phyloP scores from a whole-genome alignment of 2,888 invertebrate species.

The Taphrorychus bicolor region DNA sequence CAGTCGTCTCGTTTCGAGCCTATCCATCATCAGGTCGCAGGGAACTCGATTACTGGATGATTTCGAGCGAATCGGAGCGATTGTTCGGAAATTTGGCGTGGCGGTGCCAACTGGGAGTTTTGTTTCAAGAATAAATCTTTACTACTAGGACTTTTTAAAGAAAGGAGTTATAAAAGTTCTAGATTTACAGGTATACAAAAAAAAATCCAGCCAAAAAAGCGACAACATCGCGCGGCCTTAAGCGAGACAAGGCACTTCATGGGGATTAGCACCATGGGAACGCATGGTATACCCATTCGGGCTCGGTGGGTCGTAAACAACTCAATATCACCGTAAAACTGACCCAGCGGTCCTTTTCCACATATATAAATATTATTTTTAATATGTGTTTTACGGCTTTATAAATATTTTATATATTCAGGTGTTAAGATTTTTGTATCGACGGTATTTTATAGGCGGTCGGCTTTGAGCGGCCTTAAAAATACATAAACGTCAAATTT shows the following conservation, averaged over 20 bases:
- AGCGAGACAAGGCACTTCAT: slow-evolving; percentile 26
- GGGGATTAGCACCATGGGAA: slow-evolving; percentile 41
- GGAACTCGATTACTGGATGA: background rate
- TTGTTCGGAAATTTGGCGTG: slow-evolving; percentile 26
- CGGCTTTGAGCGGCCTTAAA: slow-evolving; percentile 45
- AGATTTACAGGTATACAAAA: background rate
- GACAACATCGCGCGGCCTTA: slow-evolving; percentile 27
- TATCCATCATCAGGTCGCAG: slow-evolving; percentile 34
- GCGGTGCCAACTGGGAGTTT: background rate
- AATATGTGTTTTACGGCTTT: slow-evolving; percentile 62
- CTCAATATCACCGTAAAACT: slow-evolving; percentile 59
- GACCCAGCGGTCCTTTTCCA: slow-evolving; percentile 58
- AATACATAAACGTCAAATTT: slow-evolving; percentile 57
- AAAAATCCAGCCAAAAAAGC: background rate
- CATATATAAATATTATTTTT: slow-evolving; percentile 63
- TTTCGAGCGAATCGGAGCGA: slow-evolving; percentile 7
- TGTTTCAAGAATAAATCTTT: too few species aligned
- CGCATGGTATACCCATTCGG: slow-evolving; percentile 33
- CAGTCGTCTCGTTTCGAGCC: slow-evolving; percentile 29
- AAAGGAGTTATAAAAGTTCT: too few species aligned
- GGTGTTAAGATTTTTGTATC: slow-evolving; percentile 60
- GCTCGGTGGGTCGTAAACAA: slow-evolving; percentile 55
- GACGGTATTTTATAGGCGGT: slow-evolving; percentile 49
- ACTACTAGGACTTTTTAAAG: background rate
- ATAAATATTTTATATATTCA: slow-evolving; percentile 62